phyloP scores from a whole-genome alignment of 2,113 vertebrate genomes.

The Ictidomys tridecemlineatus region DNA sequence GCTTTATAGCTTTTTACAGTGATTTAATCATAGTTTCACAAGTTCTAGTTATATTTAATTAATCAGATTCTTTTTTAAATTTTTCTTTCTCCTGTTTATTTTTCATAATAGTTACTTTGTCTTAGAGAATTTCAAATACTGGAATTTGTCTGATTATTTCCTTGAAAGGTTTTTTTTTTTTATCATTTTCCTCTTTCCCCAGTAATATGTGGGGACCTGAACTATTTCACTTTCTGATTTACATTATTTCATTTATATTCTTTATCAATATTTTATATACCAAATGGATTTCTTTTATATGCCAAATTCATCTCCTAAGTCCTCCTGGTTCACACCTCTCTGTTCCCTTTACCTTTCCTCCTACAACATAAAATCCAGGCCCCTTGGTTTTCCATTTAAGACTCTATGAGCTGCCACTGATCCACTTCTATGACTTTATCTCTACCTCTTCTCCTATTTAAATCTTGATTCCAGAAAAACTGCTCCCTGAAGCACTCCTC shows the following conservation, averaged over 20 bases:
- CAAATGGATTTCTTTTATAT: background rate
- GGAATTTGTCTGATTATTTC: background rate
- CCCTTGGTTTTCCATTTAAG: background rate
- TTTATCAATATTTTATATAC: background rate
- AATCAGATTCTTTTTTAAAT: background rate
- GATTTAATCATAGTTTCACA: conserved; percentile 3
- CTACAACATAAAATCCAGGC: background rate
- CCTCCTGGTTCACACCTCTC: background rate
- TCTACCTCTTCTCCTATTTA: background rate
- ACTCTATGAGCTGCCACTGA: background rate
- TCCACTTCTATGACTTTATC: background rate
- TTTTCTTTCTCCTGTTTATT: background rate
- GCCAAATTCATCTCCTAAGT: background rate
- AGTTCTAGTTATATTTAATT: background rate
- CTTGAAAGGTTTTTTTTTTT: background rate
- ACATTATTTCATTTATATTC: background rate
- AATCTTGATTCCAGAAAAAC: background rate
- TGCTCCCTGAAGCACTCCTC: background rate
- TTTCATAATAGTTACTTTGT: background rate
- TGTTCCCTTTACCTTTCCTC: background rate
- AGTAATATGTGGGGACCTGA: background rate
- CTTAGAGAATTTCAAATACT: background rate
- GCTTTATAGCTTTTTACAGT: background rate
- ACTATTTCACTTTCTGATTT: background rate
- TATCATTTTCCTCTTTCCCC: background rate